Evolutionary conservation across 2,888 invertebrate species (phyloP).

Genomic region (Oscheius onirici): DNA sequence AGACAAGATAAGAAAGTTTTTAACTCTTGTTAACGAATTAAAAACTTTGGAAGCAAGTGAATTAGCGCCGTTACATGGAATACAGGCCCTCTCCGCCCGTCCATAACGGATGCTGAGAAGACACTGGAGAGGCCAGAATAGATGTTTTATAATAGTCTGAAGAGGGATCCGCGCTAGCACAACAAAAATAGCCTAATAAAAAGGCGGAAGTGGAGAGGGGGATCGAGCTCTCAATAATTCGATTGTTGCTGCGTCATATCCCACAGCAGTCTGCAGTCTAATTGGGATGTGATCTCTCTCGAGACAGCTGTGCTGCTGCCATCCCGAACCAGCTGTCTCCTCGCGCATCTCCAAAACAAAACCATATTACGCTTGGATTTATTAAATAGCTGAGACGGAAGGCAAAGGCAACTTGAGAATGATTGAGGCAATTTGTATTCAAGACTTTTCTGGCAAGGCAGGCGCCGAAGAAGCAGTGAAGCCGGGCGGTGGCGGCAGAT

Average conservation of each 20-base stretch:
- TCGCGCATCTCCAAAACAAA: conserved; percentile 21
- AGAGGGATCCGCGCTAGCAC: neutral
- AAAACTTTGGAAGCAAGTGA: too few species aligned
- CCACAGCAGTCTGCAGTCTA: neutral
- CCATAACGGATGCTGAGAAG: too few species aligned
- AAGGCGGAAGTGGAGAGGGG: conserved; percentile 1
- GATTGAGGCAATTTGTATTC: neutral
- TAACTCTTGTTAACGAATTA: too few species aligned
- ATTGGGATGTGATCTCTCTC: neutral
- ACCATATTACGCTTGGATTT: conserved; percentile 3
- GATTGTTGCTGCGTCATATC: neutral
- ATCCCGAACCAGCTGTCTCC: conserved; percentile 1
- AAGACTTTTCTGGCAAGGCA: conserved; percentile 4
- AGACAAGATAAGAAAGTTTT: neutral
- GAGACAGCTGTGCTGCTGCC: conserved; percentile 3
- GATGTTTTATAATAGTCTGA: neutral
- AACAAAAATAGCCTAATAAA: too few species aligned
- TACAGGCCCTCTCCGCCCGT: too few species aligned
- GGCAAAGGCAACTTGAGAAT: too few species aligned
- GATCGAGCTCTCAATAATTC: neutral
- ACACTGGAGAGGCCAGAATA: neutral
- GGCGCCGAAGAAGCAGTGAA: conserved; percentile 3
- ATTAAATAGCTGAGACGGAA: neutral
- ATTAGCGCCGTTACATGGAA: too few species aligned
- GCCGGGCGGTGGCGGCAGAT: conserved; percentile 13